phyloP scores from a whole-genome alignment of 2,113 vertebrate genomes.

The Cnemophilus loriae region DNA sequence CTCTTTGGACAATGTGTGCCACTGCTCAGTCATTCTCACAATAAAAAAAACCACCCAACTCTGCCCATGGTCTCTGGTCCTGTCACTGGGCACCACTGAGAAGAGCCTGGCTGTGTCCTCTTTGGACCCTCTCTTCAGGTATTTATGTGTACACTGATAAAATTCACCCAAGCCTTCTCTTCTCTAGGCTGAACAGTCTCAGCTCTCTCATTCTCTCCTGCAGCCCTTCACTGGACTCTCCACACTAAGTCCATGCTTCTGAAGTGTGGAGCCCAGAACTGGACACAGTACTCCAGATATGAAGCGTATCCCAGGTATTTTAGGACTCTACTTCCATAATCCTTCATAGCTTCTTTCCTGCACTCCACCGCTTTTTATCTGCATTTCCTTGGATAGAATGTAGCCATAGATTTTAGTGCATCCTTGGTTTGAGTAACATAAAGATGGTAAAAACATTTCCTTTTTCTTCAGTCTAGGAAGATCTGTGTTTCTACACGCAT shows the following conservation, averaged over 20 bases:
- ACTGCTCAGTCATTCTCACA: neutral
- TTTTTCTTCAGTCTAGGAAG: neutral
- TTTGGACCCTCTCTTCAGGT: neutral
- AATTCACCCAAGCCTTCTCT: neutral
- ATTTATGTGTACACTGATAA: neutral
- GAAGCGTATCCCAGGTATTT: neutral
- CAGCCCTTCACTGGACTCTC: neutral
- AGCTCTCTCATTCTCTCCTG: neutral
- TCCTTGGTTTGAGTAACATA: neutral
- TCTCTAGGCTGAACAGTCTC: neutral
- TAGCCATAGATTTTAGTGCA: neutral
- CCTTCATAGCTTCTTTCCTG: neutral
- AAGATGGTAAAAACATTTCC: neutral
- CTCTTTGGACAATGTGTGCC: neutral
- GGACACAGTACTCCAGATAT: neutral
- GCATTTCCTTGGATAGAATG: neutral
- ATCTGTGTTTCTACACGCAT: neutral
- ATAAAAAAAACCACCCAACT: neutral
- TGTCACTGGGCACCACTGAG: neutral
- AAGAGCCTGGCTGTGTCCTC: neutral
- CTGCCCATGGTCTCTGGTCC: neutral
- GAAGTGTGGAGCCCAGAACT: neutral
- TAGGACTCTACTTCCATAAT: neutral
- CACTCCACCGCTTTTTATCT: neutral
- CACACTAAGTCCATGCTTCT: neutral